phyloP scores from a whole-genome alignment of 2,113 vertebrate genomes.

The Maylandia zebra region DNA sequence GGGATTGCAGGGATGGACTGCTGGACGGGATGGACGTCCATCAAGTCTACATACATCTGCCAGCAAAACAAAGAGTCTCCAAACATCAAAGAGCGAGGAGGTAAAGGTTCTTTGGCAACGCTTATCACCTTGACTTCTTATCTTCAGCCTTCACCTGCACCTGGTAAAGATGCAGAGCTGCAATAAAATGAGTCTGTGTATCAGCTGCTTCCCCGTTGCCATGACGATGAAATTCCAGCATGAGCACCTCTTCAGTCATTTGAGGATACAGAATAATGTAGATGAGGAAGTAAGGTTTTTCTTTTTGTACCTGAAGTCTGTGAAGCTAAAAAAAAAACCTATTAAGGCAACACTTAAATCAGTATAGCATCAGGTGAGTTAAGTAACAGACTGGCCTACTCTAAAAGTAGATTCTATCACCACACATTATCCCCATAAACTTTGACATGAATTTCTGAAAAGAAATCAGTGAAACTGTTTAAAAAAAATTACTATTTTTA shows the following conservation, averaged over 20 bases:
- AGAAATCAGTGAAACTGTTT: background rate
- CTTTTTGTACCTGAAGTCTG: background rate
- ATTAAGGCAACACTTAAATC: background rate
- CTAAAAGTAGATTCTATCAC: fast-evolving
- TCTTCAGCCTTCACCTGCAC: background rate
- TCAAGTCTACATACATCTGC: background rate
- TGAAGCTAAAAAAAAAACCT: background rate
- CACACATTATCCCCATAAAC: background rate
- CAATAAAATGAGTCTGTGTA: fast-evolving
- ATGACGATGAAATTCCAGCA: background rate
- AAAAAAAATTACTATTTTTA: background rate
- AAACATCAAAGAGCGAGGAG: background rate
- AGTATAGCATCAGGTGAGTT: background rate
- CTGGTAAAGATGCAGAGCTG: background rate
- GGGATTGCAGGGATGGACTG: background rate
- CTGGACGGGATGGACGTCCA: background rate
- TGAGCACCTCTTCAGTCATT: background rate
- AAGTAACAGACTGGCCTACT: background rate
- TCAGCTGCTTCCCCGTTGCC: background rate
- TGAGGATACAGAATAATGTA: background rate
- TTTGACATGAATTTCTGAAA: background rate
- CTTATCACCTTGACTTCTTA: background rate
- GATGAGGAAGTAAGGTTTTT: background rate
- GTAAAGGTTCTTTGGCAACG: background rate
- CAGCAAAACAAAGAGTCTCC: background rate